Evolutionary conservation across 2,797 vertebrate genomes (phyloP), one percentile per base, ranked within the genome.

Genomic region (Tauraco hartlaubi): DNA sequence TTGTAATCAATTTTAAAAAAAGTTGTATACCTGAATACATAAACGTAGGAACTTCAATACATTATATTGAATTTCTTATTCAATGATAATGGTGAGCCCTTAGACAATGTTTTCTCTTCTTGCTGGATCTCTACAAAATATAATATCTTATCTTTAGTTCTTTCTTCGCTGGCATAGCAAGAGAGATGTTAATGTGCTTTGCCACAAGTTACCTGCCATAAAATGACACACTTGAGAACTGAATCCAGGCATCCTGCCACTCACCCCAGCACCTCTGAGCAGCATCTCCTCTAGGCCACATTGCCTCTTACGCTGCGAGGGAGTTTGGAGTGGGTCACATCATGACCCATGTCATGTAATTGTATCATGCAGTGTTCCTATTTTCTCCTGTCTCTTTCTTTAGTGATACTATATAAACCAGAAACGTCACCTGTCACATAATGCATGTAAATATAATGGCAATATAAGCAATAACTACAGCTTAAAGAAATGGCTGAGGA

Each of bases 251-350:
- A 46, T 20, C 61, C 19, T 33, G 21, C 19, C 18, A 49, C 39
- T 31, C 49, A 52, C 15, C 10, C 22, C 0, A 1, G 37, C 26
- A 31, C 22, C 51, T 31, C 66, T 28, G 28, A 44, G 10, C 49
- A 63, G 64, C 11, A 11, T 44, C 8, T 41, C 49, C 55, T 18
- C 15, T 51, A 14, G 9, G 52, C 14, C 14, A 12, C 19, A 18
- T 66, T 61, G 26, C 64, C 19, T 67, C 37, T 48, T 48, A 20
- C 1, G 1, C 41, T 35, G 25, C 0, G 0, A 12, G 9, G 20
- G 11, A 52, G 15, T 29, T 72, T 76, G 39, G 7, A 11, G 12
- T 52, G 14, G 37, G 28, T 71, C 52, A 51, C 15, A 56, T 51
- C 20, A 31, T 2, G 68, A 56, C 18, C 19, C 12, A 29, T 12